These are phyloP conservation scores for Agonum fuliginosum DNA, from an alignment of 2,888 invertebrate genomes.

Conservation along the genomic window DNA sequence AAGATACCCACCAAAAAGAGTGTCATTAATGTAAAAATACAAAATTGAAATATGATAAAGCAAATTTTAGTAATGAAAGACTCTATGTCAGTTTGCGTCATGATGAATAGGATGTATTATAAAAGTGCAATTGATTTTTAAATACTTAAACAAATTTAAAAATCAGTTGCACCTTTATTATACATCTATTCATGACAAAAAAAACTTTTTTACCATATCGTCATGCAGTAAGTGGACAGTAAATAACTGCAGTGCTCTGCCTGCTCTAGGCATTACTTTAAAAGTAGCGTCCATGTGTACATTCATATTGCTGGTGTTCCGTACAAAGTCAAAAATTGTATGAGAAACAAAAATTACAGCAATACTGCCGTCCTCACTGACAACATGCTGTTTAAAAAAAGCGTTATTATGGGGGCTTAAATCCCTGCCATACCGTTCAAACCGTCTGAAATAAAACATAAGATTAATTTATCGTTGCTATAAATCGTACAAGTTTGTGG, in stretches of 20 bases:
- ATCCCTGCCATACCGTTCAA: not conserved
- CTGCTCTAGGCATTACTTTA: slow-evolving; percentile 4
- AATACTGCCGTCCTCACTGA: not conserved
- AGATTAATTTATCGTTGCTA: too few species aligned
- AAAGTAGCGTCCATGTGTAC: slow-evolving; percentile 2
- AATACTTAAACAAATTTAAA: too few species aligned
- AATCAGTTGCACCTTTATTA: too few species aligned
- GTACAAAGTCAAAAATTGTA: not conserved
- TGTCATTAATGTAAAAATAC: too few species aligned
- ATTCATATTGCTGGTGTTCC: not conserved
- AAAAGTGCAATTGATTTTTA: too few species aligned
- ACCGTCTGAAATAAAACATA: not conserved
- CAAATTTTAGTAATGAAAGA: too few species aligned
- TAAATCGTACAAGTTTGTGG: too few species aligned
- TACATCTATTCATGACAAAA: too few species aligned
- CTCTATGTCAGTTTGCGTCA: too few species aligned
- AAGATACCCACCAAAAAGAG: too few species aligned
- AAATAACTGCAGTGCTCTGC: not conserved
- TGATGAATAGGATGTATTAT: too few species aligned
- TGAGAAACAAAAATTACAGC: not conserved
- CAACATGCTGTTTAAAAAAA: not conserved
- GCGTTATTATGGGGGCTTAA: not conserved
- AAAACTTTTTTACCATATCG: not conserved
- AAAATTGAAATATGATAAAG: too few species aligned
- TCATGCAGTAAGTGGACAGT: not conserved